These are phyloP conservation scores for Amblyornis subalaris DNA, from an alignment of 2,113 vertebrate genomes.

Conservation along the genomic window DNA sequence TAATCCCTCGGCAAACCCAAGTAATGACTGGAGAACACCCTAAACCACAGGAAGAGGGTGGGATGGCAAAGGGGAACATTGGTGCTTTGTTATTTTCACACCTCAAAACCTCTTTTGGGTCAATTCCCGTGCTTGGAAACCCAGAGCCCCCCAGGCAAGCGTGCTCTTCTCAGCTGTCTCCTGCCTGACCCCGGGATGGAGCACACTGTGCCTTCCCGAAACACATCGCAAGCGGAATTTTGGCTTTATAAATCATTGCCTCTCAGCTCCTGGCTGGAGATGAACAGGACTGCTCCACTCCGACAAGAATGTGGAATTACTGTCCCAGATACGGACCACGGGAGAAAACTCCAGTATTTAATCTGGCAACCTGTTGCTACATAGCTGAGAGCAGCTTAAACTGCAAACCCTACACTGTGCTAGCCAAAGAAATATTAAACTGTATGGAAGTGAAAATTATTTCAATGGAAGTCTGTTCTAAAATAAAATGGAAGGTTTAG, in stretches of 20 bases:
- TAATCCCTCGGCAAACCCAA: neutral
- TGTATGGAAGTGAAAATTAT: neutral
- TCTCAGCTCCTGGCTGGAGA: neutral
- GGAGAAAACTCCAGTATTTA: constrained; percentile 38
- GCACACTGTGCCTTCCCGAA: neutral
- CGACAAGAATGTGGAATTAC: constrained; percentile 5
- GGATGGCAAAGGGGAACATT: neutral
- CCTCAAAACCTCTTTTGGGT: neutral
- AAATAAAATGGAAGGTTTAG: neutral
- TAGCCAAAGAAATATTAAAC: constrained; percentile 25
- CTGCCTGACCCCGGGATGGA: neutral
- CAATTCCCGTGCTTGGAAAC: neutral
- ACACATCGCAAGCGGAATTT: constrained; percentile 45
- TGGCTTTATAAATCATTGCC: constrained; percentile 14
- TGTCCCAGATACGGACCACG: neutral
- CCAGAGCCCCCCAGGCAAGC: neutral
- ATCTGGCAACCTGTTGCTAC: constrained; percentile 36
- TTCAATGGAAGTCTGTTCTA: neutral
- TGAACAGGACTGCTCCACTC: neutral
- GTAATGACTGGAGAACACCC: neutral
- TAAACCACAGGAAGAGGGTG: neutral
- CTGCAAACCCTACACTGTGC: neutral
- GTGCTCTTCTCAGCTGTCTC: neutral
- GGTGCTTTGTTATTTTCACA: neutral
- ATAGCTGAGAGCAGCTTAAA: neutral